Conservation (phyloP, 1,140 invertebrate genomes). For the Brachionus asplanchnoidis region DNA sequence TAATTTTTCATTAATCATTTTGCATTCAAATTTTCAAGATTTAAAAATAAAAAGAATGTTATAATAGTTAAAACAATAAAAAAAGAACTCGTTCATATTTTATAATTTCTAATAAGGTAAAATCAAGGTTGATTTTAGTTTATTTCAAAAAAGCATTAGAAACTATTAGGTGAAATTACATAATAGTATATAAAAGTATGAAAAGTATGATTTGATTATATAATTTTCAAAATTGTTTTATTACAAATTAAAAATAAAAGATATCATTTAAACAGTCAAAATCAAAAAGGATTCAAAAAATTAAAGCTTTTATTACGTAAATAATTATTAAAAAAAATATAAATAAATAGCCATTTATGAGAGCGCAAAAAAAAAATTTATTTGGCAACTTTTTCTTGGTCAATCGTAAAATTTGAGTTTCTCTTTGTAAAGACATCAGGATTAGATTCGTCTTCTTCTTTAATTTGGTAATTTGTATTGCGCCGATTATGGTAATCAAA, state of each 20-base stretch:
- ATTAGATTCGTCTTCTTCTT: not conserved
- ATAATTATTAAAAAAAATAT: not conserved
- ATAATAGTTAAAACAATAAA: not conserved
- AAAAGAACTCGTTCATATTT: not conserved
- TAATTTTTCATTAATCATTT: constrained; percentile 4
- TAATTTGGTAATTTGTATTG: not conserved
- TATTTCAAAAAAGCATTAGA: not conserved
- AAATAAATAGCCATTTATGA: not conserved
- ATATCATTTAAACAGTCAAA: too few relatives aligned
- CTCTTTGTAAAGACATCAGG: not conserved
- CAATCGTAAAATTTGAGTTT: not conserved
- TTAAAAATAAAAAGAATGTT: not conserved
- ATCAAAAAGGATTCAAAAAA: too few relatives aligned
- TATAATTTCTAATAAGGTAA: not conserved
- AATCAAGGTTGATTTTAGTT: not conserved
- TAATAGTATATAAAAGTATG: not conserved
- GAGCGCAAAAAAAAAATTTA: not conserved
- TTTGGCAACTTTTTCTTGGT: not conserved
- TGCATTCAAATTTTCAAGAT: not conserved
- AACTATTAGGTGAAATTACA: not conserved
- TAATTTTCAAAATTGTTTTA: too few relatives aligned
- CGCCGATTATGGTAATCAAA: not conserved
- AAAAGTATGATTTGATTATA: too few relatives aligned
- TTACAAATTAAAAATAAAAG: too few relatives aligned
- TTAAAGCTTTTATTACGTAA: too few relatives aligned